Base-by-base conservation (phyloP, 2,113 vertebrate genomes). In the Chelonoidis abingdonii region DNA sequence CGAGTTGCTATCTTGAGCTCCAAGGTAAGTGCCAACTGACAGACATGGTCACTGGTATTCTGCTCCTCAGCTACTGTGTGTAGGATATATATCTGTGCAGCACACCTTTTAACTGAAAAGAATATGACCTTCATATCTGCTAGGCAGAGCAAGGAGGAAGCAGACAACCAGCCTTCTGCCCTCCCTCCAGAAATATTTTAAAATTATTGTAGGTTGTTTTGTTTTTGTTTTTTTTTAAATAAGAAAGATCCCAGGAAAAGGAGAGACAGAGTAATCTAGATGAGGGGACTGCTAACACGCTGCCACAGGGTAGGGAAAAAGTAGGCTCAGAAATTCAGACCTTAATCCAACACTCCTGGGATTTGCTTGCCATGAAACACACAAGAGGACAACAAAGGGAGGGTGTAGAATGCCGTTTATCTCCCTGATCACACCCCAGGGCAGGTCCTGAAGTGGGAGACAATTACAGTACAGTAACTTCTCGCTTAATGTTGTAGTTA, bases 1-100 rank as follows among this genome's bases (percentile, higher is more conserved):
- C 59, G 27, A 80, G 88, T 2, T n/a, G 54, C 1, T 53, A 83
- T 79, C 44, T 85, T 57, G 80, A 84, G 81, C 80, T 62, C 89
- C 81, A 90, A 59, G 86, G 62, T 96, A 97, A 97, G 96, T 95
- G 97, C 91, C 93, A 89, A 65, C 31, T 96, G 89, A 92, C 87
- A 93, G 86, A 84, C 53, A 86, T n/a, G n/a, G 75, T 54, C 47
- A 75, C 94, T 88, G 49, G 47, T 85, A 17, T 83, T 92, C 72
- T 52, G 17, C 38, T 87, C 27, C 89, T 83, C 65, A 54, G 14
- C 13, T 38, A 1, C 35, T 78, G 11, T 31, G 78, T 50, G 29
- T 75, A 89, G 83, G 78, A 87, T 5, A 52, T 16, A 7, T 4
- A 13, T 35, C 72, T 59, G 62, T 78, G 65, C 56, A 87, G 86